A percentile compares a stretch with the other conserved stretches of the same genome.
Evolutionary conservation across 2,113 vertebrate species (phyloP).

Genomic region (Origma solitaria): DNA sequence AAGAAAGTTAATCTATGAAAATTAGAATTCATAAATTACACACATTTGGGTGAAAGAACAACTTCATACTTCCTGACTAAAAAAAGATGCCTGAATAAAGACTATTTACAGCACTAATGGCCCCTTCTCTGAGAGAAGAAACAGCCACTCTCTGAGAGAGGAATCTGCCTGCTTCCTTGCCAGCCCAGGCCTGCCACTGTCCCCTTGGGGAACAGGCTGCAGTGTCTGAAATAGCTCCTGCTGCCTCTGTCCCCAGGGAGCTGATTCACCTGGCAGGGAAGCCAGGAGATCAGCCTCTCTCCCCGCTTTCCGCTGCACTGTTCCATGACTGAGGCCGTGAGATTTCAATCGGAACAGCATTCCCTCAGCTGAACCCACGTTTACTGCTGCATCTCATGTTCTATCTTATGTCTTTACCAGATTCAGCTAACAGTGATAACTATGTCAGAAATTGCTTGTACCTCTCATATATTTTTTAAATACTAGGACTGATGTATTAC

Average conservation of each 20-base stretch:
- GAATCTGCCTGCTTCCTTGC: neutral
- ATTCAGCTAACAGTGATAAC: neutral
- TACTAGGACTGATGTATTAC: neutral
- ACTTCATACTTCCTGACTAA: neutral
- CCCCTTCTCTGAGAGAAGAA: neutral
- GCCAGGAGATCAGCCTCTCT: neutral
- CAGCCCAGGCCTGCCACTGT: neutral
- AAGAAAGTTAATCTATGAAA: neutral
- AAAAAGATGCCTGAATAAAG: neutral
- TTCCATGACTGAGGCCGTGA: neutral
- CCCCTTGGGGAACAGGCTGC: neutral
- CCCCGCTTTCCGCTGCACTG: neutral
- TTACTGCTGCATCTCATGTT: neutral
- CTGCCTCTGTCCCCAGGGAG: neutral
- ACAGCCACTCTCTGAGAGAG: neutral
- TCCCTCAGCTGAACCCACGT: neutral
- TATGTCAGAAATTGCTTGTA: neutral
- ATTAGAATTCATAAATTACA: neutral
- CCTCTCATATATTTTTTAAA: neutral
- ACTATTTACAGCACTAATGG: neutral
- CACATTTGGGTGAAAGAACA: neutral
- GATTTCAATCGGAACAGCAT: neutral
- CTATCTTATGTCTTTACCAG: neutral
- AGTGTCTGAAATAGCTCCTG: neutral
- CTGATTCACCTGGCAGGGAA: neutral